A percentile compares a stretch with the other conserved stretches of the same genome.
Evolutionary conservation across 2,797 vertebrate genomes (phyloP).

Genomic region (Scomberomorus guttatus): DNA sequence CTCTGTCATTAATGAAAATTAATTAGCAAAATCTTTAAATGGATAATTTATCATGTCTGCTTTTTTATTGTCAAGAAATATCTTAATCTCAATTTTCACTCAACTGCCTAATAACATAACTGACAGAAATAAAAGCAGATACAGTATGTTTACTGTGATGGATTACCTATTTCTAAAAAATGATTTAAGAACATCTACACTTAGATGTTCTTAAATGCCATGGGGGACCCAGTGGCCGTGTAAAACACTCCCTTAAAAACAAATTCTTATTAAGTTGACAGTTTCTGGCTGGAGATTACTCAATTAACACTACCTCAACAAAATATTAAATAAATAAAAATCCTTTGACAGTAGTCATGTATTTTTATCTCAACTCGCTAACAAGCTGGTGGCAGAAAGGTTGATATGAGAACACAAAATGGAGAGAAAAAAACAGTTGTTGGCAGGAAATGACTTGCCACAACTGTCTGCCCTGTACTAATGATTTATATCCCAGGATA

Average conservation of each 20-base stretch:
- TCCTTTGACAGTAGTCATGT: constrained; percentile 1
- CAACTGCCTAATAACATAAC: too few species aligned
- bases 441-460: constrained; percentile 72
- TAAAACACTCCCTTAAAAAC: background rate
- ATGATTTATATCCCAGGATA: constrained; percentile 72
- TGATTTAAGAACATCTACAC: too few species aligned
- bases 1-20: constrained; percentile 25
- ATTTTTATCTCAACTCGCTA: constrained; percentile 22
- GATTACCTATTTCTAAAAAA: background rate
- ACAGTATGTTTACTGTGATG: too few species aligned
- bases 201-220: too few species aligned
- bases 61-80: background rate
- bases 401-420: constrained; percentile 41
- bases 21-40: background rate
- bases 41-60: constrained; percentile 13
- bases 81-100: too few species aligned
- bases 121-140: too few species aligned
- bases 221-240: too few species aligned
- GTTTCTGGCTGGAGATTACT: background rate
- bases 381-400: constrained; percentile 30
- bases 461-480: constrained; percentile 57
- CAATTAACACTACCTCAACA: background rate
- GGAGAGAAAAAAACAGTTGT: constrained; percentile 30
- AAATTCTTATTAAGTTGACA: background rate
- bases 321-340: background rate